phyloP scores from a whole-genome alignment of 2,113 vertebrate genomes.

The Zosterops hypoxanthus region DNA sequence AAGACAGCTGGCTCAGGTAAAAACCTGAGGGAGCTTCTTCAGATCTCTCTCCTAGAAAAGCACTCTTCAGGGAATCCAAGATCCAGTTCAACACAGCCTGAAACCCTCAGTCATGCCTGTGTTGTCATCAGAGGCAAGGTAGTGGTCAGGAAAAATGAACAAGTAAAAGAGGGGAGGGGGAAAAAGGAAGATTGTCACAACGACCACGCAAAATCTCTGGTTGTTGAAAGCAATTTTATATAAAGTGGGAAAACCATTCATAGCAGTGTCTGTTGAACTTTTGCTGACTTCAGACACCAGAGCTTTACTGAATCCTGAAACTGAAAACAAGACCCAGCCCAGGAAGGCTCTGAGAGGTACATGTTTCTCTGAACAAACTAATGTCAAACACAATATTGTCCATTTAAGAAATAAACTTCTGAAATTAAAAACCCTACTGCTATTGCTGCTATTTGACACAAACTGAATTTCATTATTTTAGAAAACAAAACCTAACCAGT shows the following conservation, averaged over 20 bases:
- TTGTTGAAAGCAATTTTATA: neutral
- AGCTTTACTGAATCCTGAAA: neutral
- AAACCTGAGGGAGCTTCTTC: neutral
- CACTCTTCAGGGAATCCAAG: neutral
- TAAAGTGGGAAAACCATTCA: neutral
- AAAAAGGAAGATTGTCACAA: neutral
- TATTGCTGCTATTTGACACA: neutral
- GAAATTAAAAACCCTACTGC: neutral
- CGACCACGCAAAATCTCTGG: neutral
- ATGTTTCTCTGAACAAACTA: neutral
- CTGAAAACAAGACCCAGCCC: neutral
- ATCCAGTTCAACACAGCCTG: neutral
- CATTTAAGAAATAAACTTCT: neutral
- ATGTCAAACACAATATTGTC: neutral
- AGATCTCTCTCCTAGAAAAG: neutral
- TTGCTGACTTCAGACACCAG: neutral
- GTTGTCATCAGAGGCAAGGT: neutral
- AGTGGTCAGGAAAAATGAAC: neutral
- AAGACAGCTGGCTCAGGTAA: neutral
- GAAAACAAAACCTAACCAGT: neutral
- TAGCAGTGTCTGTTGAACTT: neutral
- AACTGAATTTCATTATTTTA: neutral
- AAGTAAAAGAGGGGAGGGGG: rapidly evolving
- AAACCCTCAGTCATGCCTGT: neutral
- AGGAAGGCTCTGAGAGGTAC: neutral